Evolutionary conservation across 2,797 vertebrate species (phyloP).

Genomic region (Sebastes jordani): DNA sequence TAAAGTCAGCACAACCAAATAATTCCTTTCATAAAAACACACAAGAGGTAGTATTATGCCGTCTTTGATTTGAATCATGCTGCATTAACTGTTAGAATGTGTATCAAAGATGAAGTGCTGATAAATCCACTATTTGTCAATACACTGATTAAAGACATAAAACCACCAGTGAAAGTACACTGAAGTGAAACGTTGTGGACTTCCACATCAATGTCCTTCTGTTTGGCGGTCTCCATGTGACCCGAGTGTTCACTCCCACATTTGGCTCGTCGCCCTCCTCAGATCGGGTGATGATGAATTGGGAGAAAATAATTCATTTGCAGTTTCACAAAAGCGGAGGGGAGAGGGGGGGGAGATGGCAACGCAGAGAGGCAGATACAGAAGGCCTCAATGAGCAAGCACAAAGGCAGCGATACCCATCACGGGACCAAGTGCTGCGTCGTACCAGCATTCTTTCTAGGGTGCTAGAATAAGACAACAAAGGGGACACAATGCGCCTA

Average conservation of each 20-base stretch:
- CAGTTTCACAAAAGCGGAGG: constrained; percentile 41
- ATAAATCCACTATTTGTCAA: background rate
- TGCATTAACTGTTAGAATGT: background rate
- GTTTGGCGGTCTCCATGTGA: background rate
- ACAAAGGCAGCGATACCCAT: constrained; percentile 70
- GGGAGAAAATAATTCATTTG: constrained; percentile 58
- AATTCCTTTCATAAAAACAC: background rate
- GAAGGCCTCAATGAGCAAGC: constrained; percentile 70
- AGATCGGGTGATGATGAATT: constrained; percentile 41
- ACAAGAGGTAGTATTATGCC: no score
- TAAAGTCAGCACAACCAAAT: background rate
- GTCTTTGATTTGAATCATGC: background rate
- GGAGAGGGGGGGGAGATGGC: background rate
- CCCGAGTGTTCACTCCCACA: constrained; percentile 13
- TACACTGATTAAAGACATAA: background rate
- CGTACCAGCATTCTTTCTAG: constrained; percentile 77
- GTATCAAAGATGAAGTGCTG: background rate
- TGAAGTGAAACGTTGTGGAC: background rate
- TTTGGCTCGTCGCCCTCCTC: constrained; percentile 18
- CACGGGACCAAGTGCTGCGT: constrained; percentile 64
- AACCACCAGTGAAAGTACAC: background rate
- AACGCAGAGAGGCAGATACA: constrained; percentile 48
- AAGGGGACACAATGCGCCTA: constrained; percentile 71
- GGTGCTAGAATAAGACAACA: constrained; percentile 69
- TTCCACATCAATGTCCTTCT: constrained; percentile 15